phyloP scores from a whole-genome alignment of 2,113 vertebrate species.

The Notarius lentiginosus region DNA sequence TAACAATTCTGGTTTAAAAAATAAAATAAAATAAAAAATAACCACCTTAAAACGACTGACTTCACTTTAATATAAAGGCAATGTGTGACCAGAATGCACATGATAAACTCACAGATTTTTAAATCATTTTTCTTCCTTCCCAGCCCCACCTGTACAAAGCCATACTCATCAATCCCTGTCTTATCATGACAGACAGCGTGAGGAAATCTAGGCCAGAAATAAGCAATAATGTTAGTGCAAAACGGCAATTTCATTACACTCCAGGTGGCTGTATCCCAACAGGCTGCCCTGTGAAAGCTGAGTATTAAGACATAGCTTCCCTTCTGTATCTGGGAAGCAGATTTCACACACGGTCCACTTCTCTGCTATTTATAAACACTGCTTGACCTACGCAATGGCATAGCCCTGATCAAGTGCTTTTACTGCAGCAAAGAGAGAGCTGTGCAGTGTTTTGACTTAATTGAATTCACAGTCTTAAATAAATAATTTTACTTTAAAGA shows the following conservation, averaged over 20 bases:
- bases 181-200: background rate
- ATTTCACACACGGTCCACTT: slow-evolving; percentile 32
- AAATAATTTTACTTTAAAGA: background rate
- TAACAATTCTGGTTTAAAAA: background rate
- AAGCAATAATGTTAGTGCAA: background rate
- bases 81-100: background rate
- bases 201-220: slow-evolving; percentile 12
- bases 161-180: background rate
- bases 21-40: background rate
- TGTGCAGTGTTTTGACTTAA: background rate
- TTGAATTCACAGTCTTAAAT: too few species aligned
- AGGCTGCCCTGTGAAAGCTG: background rate
- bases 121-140: background rate
- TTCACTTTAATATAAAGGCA: background rate
- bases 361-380: slow-evolving; percentile 33
- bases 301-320: background rate
- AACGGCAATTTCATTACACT: background rate
- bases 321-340: background rate
- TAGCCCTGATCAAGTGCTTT: background rate
- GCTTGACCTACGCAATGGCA: slow-evolving; percentile 1
- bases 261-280: slow-evolving; percentile 1
- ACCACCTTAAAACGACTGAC: background rate
- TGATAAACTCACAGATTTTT: background rate
- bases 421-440: background rate
- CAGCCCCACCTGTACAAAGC: background rate